These are phyloP conservation scores for Leptinotarsa lineolata DNA, from an alignment of 1,140 invertebrate species.

Conservation along the genomic window DNA sequence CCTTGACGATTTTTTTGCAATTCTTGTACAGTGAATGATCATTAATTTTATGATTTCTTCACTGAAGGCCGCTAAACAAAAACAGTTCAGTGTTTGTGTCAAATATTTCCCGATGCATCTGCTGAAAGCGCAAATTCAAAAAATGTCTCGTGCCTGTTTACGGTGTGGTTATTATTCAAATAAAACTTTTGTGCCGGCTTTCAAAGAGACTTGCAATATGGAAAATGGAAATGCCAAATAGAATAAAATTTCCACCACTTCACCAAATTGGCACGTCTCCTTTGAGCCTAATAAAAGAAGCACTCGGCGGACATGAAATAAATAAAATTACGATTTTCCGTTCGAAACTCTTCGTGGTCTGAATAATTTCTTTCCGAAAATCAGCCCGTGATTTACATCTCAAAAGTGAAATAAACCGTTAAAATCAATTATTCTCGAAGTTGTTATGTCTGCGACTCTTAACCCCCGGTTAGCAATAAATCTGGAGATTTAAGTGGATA, in stretches of 20 bases:
- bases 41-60: too few relatives aligned
- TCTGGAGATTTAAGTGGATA: conserved; percentile 35
- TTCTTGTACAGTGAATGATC: too few relatives aligned
- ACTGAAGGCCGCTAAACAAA: too few relatives aligned
- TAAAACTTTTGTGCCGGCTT: conserved; percentile 11
- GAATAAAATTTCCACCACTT: conserved; percentile 45
- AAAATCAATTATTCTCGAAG: conserved; percentile 27
- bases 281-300: conserved; percentile 39
- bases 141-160: not conserved
- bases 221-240: conserved; percentile 44
- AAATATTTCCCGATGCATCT: not conserved
- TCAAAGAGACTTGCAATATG: conserved; percentile 23
- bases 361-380: conserved; percentile 9
- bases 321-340: conserved; percentile 32
- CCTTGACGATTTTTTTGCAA: too few relatives aligned
- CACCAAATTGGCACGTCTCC: conserved; percentile 43
- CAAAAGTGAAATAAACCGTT: conserved; percentile 25
- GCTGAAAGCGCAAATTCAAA: not conserved
- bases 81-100: too few relatives aligned
- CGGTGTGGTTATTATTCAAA: conserved; percentile 22
- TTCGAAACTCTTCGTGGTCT: conserved; percentile 24
- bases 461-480: conserved; percentile 33
- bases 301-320: conserved; percentile 36
- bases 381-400: conserved; percentile 25
- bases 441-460: conserved; percentile 33